Evolutionary conservation across 2,888 invertebrate species (phyloP).

Genomic region (Philaethria dido): DNA sequence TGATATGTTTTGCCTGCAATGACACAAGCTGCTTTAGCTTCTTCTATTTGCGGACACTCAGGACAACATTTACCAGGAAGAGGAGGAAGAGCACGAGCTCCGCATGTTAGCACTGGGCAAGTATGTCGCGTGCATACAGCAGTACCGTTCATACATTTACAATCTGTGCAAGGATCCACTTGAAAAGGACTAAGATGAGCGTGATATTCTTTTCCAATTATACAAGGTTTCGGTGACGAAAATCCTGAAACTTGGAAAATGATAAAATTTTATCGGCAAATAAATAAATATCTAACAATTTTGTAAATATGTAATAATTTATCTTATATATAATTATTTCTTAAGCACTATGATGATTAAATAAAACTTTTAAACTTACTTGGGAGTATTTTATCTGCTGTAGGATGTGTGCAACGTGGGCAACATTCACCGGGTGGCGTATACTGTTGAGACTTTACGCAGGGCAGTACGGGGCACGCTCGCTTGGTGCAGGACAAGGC

Average conservation of each 20-base stretch:
- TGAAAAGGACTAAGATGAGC: slow-evolving; percentile 85
- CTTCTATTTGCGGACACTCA: slow-evolving; percentile 88
- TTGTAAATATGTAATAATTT: too few species aligned
- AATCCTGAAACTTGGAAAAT: slow-evolving; percentile 63
- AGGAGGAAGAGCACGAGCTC: slow-evolving; percentile 87
- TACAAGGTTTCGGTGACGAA: slow-evolving; percentile 82
- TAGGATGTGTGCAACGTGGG: slow-evolving; percentile 77
- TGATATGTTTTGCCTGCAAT: slow-evolving; percentile 87
- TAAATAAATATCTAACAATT: too few species aligned
- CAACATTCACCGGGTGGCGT: slow-evolving; percentile 93
- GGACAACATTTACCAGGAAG: slow-evolving; percentile 89
- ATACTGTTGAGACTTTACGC: slow-evolving; percentile 87
- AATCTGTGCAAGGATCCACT: slow-evolving; percentile 92
- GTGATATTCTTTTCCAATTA: slow-evolving; percentile 88
- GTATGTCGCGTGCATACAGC: slow-evolving; percentile 91
- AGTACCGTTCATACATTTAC: slow-evolving; percentile 91
- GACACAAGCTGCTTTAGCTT: slow-evolving; percentile 87
- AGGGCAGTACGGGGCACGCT: slow-evolving; percentile 95
- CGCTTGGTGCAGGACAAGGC: slow-evolving; percentile 91
- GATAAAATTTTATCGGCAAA: too few species aligned
- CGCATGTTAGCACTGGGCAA: slow-evolving; percentile 96
- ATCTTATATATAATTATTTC: too few species aligned
- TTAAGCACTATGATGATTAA: too few species aligned
- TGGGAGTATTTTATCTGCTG: slow-evolving; percentile 77
- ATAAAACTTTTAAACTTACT: slow-evolving; percentile 53